Evolutionary conservation across 1,140 invertebrate species (phyloP).

Genomic region (Nylanderia fulva): DNA sequence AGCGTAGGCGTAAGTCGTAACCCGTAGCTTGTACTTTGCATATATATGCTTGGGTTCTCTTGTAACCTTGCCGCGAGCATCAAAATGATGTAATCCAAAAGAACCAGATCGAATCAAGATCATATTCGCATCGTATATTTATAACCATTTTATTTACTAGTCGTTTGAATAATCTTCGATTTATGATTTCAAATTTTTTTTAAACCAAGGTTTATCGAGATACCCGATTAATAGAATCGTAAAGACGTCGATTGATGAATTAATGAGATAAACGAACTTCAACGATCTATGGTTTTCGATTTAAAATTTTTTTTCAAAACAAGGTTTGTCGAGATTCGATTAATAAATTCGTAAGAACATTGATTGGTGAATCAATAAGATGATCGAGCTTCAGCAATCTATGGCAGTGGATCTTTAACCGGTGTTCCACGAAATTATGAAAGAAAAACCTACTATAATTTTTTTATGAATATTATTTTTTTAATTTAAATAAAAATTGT

Average conservation of each 20-base stretch:
- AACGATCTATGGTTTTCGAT: neutral
- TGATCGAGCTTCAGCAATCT: neutral
- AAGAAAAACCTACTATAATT: no score
- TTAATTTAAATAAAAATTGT: no score
- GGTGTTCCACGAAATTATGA: no score
- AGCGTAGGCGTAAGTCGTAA: neutral
- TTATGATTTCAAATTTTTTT: no score
- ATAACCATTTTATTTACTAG: neutral
- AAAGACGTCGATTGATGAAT: neutral
- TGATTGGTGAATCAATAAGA: neutral
- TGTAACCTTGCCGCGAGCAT: slow-evolving; percentile 17
- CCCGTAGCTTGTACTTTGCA: neutral
- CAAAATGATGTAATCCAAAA: slow-evolving; percentile 10
- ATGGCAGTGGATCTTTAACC: no score
- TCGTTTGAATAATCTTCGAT: neutral
- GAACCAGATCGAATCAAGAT: neutral
- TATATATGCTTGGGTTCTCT: no score
- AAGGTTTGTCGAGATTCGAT: neutral
- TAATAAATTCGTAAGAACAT: neutral
- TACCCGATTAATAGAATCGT: neutral
- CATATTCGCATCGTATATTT: neutral
- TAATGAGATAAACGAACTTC: neutral
- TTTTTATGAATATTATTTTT: no score
- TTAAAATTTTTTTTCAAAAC: no score
- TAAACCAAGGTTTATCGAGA: no score